Base-by-base conservation (phyloP, 2,797 vertebrate genomes). In the Sphenopsis melanotis region DNA sequence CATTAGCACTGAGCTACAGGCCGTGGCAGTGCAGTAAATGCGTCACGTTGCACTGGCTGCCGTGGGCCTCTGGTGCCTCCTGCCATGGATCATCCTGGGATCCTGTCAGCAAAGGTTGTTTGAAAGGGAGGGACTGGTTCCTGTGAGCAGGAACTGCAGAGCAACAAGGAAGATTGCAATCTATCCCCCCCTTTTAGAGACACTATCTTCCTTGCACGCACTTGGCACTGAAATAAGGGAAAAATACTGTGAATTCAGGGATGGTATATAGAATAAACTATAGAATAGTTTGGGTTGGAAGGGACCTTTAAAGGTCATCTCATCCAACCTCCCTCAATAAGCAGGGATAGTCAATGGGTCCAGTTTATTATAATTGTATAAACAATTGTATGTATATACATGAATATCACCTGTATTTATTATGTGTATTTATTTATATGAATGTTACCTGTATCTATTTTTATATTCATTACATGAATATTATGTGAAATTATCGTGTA, bases 101-200 rank as follows among this genome's bases (percentile, higher is more conserved):
- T 94, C 77, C 93, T 97, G 97, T 92, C 97, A 97, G 95, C 86
- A 96, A 97, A 97, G 96, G 97, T 96, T 96, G 95, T 97, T 97
- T 96, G 95, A 97, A 97, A 97, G 97, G 94, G 93, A 96, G 92
- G 91, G 53, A 87, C 78, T 61, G 52, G 57, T 39, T 76, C 80
- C 74, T 0, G 2, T 64, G 79, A 88, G 89, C 83, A 87, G 63
- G 77, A 95, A 2, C 52, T 78, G 78, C 89, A 90, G 57, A 95
- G 93, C 13, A 12, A 39, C 1, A 9, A 22, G 61, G 34, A 72
- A 57, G 39, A 80, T 22, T 42, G 9, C 18, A 32, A 46, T 55
- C 17, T 83, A 26, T n/a, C 2, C 2, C 13, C 30, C 3, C 3
- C 9, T 46, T 83, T 71, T 55, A 19, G 4, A 70, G 55, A 37